Evolutionary conservation across 2,888 invertebrate genomes (phyloP).

Genomic region (Strigamia crassipes): DNA sequence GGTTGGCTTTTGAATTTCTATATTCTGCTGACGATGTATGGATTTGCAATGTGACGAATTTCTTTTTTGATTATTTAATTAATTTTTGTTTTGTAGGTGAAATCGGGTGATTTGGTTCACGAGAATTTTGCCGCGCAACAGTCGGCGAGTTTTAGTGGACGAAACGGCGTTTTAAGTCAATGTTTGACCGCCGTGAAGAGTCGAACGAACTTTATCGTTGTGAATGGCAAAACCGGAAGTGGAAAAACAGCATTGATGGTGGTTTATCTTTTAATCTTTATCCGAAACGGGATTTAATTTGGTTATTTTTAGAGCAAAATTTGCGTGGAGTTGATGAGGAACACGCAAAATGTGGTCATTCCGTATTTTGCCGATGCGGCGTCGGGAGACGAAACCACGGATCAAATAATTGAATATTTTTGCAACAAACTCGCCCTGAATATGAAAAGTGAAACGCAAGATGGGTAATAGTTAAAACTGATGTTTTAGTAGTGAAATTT

Average conservation of each 20-base stretch:
- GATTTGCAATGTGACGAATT: neutral
- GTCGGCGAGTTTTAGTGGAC: neutral
- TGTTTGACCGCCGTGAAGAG: slow-evolving; percentile 48
- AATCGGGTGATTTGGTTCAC: neutral
- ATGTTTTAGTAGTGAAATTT: neutral
- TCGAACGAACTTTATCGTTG: slow-evolving; percentile 54
- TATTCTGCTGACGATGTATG: neutral
- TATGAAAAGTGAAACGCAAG: neutral
- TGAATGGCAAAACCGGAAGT: slow-evolving; percentile 58
- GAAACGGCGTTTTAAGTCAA: neutral
- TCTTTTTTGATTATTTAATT: neutral
- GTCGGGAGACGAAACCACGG: neutral
- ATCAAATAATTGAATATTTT: neutral
- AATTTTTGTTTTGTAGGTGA: neutral
- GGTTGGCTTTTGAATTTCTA: neutral
- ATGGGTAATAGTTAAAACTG: neutral
- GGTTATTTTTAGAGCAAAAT: neutral
- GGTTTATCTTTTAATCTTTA: slow-evolving; percentile 5
- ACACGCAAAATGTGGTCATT: neutral
- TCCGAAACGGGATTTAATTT: too few species aligned
- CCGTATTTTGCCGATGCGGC: slow-evolving; percentile 19
- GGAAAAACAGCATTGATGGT: slow-evolving; percentile 60
- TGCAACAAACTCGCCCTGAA: neutral
- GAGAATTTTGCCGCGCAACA: neutral
- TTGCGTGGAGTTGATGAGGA: neutral